phyloP scores from a whole-genome alignment of 2,797 vertebrate species.

The Orestias chungarensis region DNA sequence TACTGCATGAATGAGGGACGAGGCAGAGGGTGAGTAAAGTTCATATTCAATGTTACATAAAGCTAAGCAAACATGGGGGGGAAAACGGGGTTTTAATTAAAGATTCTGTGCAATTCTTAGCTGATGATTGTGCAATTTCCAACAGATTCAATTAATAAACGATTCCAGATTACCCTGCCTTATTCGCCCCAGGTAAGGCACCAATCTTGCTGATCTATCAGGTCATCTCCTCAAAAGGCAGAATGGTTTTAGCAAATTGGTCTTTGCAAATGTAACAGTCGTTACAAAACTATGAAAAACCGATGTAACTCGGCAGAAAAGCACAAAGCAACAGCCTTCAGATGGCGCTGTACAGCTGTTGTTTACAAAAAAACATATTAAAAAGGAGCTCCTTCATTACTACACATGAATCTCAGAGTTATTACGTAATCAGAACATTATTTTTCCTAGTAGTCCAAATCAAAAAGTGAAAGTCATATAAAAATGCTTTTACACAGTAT shows the following conservation, averaged over 20 bases:
- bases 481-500: not conserved
- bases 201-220: slow-evolving; percentile 7
- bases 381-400: slow-evolving; percentile 22
- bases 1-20: slow-evolving; percentile 23
- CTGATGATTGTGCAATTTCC: slow-evolving; percentile 40
- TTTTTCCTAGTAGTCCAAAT: not conserved
- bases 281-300: slow-evolving; percentile 29
- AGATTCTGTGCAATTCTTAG: slow-evolving; percentile 53
- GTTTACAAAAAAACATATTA: slow-evolving; percentile 30
- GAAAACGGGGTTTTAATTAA: slow-evolving; percentile 16
- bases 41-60: slow-evolving; percentile 32
- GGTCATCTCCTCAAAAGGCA: slow-evolving; percentile 57
- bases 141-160: slow-evolving; percentile 35
- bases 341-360: slow-evolving; percentile 38
- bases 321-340: slow-evolving; percentile 47
- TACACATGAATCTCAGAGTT: not conserved
- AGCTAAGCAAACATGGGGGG: slow-evolving; percentile 20
- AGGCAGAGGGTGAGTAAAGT: slow-evolving; percentile 44
- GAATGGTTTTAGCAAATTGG: slow-evolving; percentile 55
- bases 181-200: slow-evolving; percentile 18
- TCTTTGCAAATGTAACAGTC: slow-evolving; percentile 45
- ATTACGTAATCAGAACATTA: not conserved
- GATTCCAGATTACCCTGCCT: slow-evolving; percentile 26
- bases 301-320: slow-evolving; percentile 26
- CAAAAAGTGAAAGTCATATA: not conserved